Evolutionary conservation across 2,113 vertebrate genomes (phyloP), one percentile per base, ranked within the genome.

Genomic region (Casuarius casuarius): DNA sequence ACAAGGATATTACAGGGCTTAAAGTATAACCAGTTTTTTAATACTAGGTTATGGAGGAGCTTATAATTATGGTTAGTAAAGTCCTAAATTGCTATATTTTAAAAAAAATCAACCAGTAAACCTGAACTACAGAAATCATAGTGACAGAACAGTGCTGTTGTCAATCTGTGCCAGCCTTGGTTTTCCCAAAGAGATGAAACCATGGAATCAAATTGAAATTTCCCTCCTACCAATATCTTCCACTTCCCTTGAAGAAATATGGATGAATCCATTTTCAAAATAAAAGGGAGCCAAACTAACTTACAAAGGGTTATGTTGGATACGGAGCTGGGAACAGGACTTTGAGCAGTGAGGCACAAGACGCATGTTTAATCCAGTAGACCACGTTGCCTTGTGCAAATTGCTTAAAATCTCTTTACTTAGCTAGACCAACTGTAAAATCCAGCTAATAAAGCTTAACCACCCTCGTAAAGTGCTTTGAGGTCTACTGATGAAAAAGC

Each of bases 401-500:
- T 84, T 44, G 52, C 52, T 90, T 92, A 52, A 92, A 91, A 94
- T 94, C 33, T 90, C 90, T 97, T 95, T 97, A 82, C 87, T 94
- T 96, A 95, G 89, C 42, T 78, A 96, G 94, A 71, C 89, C 84
- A 94, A 54, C 68, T 97, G 93, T 96, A 94, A 97, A 97, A 96
- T 96, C 59, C 56, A 86, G 25, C 89, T 94, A 94, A 97, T 95
- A 94, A 96, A 96, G 68, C 62, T 91, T 96, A 95, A 94, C 93
- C 87, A 94, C 61, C 89, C 92, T 94, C 96, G 71, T 66, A 79
- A 96, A 97, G 82, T 83, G 84, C 77, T 92, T 80, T 76, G 66
- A 91, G 76, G 66, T 84, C 92, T 91, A 56, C 31, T 14, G 18
- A 71, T 29, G 44, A 52, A 77, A 86, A 84, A 70, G 51, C 23